phyloP scores from a whole-genome alignment of 2,888 invertebrate genomes.

The Melinopterus prodromus region DNA sequence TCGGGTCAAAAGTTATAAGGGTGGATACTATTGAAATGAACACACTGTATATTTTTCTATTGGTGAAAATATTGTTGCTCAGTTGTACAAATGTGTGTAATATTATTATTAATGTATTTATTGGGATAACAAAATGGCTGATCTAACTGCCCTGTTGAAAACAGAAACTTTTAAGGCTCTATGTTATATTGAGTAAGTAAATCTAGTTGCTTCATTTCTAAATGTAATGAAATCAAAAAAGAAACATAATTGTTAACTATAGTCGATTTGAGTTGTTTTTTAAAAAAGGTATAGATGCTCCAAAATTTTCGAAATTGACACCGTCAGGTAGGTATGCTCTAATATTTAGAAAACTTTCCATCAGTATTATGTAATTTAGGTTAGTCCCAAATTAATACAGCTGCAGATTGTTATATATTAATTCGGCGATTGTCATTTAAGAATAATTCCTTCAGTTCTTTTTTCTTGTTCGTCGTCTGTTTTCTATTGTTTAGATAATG shows the following conservation, averaged over 20 bases:
- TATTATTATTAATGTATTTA: too few relatives aligned
- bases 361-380: slow-evolving; percentile 4
- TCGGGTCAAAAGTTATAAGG: too few relatives aligned
- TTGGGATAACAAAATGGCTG: too few relatives aligned
- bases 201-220: slow-evolving; percentile 4
- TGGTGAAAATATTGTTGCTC: too few relatives aligned
- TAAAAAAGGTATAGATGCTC: neutral
- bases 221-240: neutral
- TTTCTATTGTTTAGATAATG: neutral
- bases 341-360: neutral
- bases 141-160: neutral
- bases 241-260: neutral
- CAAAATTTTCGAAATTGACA: neutral
- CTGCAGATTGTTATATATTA: too few relatives aligned
- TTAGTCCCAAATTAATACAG: neutral
- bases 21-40: too few relatives aligned
- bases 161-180: neutral
- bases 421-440: neutral
- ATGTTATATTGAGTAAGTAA: neutral
- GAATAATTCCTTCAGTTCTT: neutral
- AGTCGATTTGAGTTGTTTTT: neutral
- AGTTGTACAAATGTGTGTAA: too few relatives aligned
- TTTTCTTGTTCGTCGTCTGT: neutral
- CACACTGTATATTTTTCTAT: too few relatives aligned
- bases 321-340: neutral